These are phyloP conservation scores for Acanthopleura granulata DNA, from an alignment of 2,888 invertebrate species.

Conservation along the genomic window DNA sequence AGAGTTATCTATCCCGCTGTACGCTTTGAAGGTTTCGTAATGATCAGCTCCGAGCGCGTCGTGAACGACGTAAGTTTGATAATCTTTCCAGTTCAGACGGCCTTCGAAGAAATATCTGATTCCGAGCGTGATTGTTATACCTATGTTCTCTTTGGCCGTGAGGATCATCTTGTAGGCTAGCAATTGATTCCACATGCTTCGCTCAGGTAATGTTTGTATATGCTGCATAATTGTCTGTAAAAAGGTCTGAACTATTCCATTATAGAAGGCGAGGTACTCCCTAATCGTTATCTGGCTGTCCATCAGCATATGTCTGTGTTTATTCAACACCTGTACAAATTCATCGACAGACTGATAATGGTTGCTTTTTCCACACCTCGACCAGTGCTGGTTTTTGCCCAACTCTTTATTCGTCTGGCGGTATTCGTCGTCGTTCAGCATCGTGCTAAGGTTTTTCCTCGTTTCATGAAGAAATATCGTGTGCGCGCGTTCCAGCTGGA, in stretches of 20 bases:
- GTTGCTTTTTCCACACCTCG: not conserved
- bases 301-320: slow-evolving; percentile 2
- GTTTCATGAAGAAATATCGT: slow-evolving; percentile 20
- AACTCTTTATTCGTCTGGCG: not conserved
- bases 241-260: slow-evolving; percentile 18
- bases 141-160: slow-evolving; percentile 25
- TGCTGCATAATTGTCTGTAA: slow-evolving; percentile 16
- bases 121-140: slow-evolving; percentile 23
- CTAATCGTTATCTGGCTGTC: not conserved
- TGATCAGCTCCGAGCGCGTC: slow-evolving; percentile 24
- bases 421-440: not conserved
- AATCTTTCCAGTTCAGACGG: slow-evolving; percentile 18
- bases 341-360: not conserved
- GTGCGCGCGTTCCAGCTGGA: slow-evolving; percentile 26
- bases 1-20: not conserved
- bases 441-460: not conserved
- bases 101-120: slow-evolving; percentile 27
- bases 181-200: slow-evolving; percentile 24
- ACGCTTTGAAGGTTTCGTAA: slow-evolving; percentile 17
- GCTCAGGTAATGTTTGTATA: slow-evolving; percentile 14
- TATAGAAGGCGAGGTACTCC: slow-evolving; percentile 21
- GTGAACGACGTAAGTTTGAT: slow-evolving; percentile 11
- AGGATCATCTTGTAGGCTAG: slow-evolving; percentile 30
- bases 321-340: not conserved
- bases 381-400: not conserved